Evolutionary conservation across 2,113 vertebrate species (phyloP).

Genomic region (Laticauda laticaudata): DNA sequence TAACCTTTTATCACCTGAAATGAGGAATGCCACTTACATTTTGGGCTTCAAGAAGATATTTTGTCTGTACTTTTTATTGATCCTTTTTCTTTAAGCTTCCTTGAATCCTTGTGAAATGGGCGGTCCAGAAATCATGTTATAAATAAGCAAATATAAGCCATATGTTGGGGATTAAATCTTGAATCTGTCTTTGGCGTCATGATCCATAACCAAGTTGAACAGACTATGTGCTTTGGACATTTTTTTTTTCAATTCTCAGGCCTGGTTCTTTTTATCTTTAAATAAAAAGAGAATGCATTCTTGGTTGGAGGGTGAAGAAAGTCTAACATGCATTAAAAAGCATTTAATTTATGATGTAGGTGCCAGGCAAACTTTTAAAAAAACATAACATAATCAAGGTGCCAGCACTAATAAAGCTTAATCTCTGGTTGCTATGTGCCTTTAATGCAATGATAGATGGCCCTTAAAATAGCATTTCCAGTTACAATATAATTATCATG

Average conservation of each 20-base stretch:
- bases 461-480: background rate
- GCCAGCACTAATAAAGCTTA: background rate
- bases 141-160: background rate
- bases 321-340: background rate
- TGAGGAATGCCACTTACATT: background rate
- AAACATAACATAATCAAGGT: background rate
- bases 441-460: background rate
- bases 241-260: background rate
- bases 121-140: background rate
- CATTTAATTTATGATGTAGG: background rate
- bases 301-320: background rate
- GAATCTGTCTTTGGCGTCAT: background rate
- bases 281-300: background rate
- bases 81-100: background rate
- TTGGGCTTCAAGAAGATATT: background rate
- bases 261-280: background rate
- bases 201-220: background rate
- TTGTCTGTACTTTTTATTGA: background rate
- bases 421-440: background rate
- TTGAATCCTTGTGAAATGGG: background rate
- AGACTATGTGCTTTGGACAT: background rate
- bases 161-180: background rate
- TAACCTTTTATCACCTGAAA: background rate
- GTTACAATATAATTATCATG: background rate
- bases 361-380: background rate